Conservation (phyloP, 35 echinoderm and acorn worm species). For the Ptychodera flava region DNA sequence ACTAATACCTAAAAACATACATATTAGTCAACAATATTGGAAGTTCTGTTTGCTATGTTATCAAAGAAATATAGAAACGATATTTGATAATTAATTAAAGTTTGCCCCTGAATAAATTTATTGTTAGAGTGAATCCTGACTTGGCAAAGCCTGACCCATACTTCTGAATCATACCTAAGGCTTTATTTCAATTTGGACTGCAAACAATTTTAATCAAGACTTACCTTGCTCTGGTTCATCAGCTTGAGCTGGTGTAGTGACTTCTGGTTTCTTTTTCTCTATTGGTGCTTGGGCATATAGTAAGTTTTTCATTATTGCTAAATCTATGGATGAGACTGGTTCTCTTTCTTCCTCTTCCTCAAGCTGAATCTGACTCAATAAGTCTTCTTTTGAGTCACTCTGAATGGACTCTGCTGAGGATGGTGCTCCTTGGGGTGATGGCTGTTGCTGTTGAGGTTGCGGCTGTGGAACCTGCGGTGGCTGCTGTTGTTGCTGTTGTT, state of each 20-base stretch:
- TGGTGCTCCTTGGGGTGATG: background rate
- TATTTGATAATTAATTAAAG: no score
- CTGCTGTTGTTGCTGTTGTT: background rate
- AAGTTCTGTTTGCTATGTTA: no score
- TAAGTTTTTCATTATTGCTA: slow-evolving; percentile 47
- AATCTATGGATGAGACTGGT: slow-evolving; percentile 31
- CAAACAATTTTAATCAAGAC: no score
- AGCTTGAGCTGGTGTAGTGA: background rate
- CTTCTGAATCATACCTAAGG: no score
- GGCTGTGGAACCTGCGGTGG: background rate
- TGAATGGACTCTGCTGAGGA: background rate
- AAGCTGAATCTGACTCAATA: background rate
- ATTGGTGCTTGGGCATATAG: slow-evolving; percentile 75
- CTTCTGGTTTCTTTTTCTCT: slow-evolving; percentile 9
- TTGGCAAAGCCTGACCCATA: no score
- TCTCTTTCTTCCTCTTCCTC: slow-evolving; percentile 2
- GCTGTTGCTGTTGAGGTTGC: background rate
- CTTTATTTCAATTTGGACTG: no score
- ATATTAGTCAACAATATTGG: no score
- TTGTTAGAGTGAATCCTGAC: no score
- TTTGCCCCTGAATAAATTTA: no score
- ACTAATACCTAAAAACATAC: no score
- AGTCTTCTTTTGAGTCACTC: background rate
- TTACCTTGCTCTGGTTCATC: slow-evolving; percentile 13
- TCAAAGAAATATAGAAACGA: no score